These are phyloP conservation scores for Eustalomyia histrio DNA, from an alignment of 2,888 invertebrate genomes.

Conservation along the genomic window DNA sequence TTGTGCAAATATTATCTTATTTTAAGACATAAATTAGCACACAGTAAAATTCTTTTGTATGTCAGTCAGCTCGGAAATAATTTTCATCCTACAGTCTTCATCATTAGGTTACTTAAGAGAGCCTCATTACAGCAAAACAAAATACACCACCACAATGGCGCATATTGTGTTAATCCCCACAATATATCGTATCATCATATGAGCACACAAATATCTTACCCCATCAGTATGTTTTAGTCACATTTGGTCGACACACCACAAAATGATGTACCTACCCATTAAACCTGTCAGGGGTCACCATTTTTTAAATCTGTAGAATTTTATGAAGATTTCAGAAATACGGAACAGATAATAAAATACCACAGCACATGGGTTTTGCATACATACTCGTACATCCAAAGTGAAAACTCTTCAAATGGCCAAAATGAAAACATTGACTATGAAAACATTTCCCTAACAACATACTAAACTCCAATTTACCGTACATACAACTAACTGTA, in stretches of 20 bases:
- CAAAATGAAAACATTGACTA: conserved; percentile 3
- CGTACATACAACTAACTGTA: neutral
- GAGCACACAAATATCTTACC: neutral
- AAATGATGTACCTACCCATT: conserved; percentile 1
- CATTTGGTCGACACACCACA: neutral
- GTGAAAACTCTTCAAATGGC: neutral
- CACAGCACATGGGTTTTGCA: neutral
- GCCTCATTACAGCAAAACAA: too few species aligned
- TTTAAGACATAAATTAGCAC: too few species aligned
- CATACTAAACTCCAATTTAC: too few species aligned
- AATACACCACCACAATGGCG: too few species aligned
- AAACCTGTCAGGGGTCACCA: conserved; percentile 66
- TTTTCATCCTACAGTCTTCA: too few species aligned
- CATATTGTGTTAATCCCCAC: too few species aligned
- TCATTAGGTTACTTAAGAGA: too few species aligned
- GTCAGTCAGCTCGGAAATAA: too few species aligned
- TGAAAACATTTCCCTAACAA: conserved; percentile 2
- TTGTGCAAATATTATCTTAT: too few species aligned
- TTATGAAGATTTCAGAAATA: conserved; percentile 75
- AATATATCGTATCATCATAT: neutral
- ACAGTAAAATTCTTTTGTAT: too few species aligned
- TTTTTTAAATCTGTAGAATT: conserved; percentile 73
- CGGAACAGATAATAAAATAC: neutral
- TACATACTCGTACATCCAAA: neutral
- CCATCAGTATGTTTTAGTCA: neutral